A percentile compares a stretch with the other conserved stretches of the same genome.
Evolutionary conservation across 1,140 invertebrate genomes (phyloP).

Genomic region (Polypedilum pembai): DNA sequence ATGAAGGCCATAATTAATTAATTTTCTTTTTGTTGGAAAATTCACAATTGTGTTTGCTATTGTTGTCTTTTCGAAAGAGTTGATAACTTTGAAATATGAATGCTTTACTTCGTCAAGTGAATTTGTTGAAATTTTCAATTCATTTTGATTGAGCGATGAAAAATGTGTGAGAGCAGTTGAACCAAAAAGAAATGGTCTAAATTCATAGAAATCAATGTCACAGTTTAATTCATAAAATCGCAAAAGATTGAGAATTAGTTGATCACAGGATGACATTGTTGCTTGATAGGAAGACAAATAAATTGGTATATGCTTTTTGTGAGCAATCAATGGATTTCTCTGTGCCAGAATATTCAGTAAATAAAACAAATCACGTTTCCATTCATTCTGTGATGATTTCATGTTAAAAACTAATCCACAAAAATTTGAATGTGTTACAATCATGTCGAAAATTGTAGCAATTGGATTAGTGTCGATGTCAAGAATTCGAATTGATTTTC

Average conservation of each 20-base stretch:
- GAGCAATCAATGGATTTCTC: constrained; percentile 54
- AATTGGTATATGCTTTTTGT: constrained; percentile 56
- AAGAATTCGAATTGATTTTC: constrained; percentile 47
- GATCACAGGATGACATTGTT: constrained; percentile 55
- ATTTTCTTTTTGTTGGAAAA: too few relatives aligned
- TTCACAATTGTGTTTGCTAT: too few relatives aligned
- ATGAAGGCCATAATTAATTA: too few relatives aligned
- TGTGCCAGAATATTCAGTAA: constrained; percentile 52
- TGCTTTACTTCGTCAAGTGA: constrained; percentile 18
- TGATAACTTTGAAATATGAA: too few relatives aligned
- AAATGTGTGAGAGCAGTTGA: constrained; percentile 35
- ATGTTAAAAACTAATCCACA: constrained; percentile 54
- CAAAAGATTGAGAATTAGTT: constrained; percentile 53
- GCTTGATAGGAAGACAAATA: constrained; percentile 64
- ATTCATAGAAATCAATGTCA: constrained; percentile 54
- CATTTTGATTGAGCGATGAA: background rate
- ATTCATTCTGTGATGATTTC: constrained; percentile 43
- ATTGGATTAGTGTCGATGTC: constrained; percentile 46
- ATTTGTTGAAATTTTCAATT: constrained; percentile 34
- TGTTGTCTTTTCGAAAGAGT: too few relatives aligned
- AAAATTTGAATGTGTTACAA: constrained; percentile 65
- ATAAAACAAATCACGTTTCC: constrained; percentile 52
- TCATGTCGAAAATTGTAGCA: constrained; percentile 59
- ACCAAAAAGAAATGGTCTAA: constrained; percentile 72
- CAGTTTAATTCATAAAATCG: constrained; percentile 53